A percentile compares a stretch with the other conserved stretches of the same genome.
phyloP scores from a whole-genome alignment of 2,888 invertebrate species.

The Drosophila subsilvestris region DNA sequence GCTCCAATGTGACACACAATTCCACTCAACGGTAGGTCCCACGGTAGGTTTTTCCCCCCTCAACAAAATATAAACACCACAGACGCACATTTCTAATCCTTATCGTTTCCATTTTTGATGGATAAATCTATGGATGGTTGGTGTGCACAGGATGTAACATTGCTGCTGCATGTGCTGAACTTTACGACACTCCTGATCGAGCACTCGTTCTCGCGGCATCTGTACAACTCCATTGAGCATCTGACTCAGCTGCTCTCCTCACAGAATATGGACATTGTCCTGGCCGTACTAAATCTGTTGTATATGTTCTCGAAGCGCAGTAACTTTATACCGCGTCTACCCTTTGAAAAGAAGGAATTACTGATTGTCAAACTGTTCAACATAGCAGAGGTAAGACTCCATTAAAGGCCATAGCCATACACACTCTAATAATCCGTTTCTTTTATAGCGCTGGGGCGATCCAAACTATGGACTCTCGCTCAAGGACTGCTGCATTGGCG shows the following conservation, averaged over 20 bases:
- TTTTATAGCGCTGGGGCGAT: constrained; percentile 86
- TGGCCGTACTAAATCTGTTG: constrained; percentile 92
- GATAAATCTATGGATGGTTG: not conserved
- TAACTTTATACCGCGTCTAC: constrained; percentile 92
- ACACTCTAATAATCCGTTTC: not conserved
- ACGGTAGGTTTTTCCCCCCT: not conserved
- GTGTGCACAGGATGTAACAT: constrained; percentile 87
- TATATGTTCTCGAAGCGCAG: constrained; percentile 95
- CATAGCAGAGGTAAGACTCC: constrained; percentile 89
- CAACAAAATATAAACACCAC: not conserved
- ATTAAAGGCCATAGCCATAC: not conserved
- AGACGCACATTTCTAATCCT: not conserved
- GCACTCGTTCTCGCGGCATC: constrained; percentile 93
- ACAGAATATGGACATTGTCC: constrained; percentile 92
- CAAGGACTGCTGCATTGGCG: constrained; percentile 91
- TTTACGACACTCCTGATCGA: constrained; percentile 93
- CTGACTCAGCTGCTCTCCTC: constrained; percentile 90
- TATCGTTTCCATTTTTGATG: not conserved
- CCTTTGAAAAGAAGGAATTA: constrained; percentile 89
- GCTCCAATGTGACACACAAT: constrained; percentile 89
- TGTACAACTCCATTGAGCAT: constrained; percentile 95
- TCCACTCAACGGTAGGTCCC: constrained; percentile 86
- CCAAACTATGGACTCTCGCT: constrained; percentile 94
- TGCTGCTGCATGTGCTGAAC: constrained; percentile 90
- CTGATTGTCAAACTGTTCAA: constrained; percentile 89